Evolutionary conservation across 2,888 invertebrate species (phyloP), one percentile per base, ranked within the genome.

Genomic region (Drosophila mayaguana): DNA sequence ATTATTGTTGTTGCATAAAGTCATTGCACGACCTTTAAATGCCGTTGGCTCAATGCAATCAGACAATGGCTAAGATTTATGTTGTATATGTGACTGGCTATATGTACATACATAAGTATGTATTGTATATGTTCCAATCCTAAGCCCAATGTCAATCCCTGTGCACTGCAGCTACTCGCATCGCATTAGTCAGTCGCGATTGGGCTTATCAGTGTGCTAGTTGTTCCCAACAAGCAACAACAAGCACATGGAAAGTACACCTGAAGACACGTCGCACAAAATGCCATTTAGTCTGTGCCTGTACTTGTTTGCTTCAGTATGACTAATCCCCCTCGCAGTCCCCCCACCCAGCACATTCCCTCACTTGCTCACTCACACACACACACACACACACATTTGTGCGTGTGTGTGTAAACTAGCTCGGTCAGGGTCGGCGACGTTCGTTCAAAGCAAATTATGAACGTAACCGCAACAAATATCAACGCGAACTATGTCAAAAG

Each of bases 1-100:
- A 28, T 53, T 70, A 59, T 60, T 66, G 22, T 63, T 62, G 73
- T 25, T 73, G 66, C 46, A 22, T 64, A 75, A 85, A 85, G 83
- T 83, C 83, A 83, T 80, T 83, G 75, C 71, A 69, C 83, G 80
- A 85, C 86, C 86, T 83, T 83, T 83, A 78, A 69, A 78, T 73
- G 78, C 71, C 68, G 63, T 74, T 77, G 74, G 53, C 71, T 84
- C 65, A 84, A 72, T 86, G 73, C 60, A 72, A 68, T 63, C 65
- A 62, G 67, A 54, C 43, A 55, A 34, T 60, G 65, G 36, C 65
- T 70, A 56, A 36, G 54, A 56, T 66, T 63, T 56, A 57, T 57
- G 48, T 65, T 28, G 4, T 18, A 1, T n/a, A 7, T 48, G 7
- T 48, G 11, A n/a, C 28, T 28, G 28, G 8, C 22, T 46, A 7